phyloP scores from a whole-genome alignment of 2,888 invertebrate genomes.

The Troides oblongomaculatus region DNA sequence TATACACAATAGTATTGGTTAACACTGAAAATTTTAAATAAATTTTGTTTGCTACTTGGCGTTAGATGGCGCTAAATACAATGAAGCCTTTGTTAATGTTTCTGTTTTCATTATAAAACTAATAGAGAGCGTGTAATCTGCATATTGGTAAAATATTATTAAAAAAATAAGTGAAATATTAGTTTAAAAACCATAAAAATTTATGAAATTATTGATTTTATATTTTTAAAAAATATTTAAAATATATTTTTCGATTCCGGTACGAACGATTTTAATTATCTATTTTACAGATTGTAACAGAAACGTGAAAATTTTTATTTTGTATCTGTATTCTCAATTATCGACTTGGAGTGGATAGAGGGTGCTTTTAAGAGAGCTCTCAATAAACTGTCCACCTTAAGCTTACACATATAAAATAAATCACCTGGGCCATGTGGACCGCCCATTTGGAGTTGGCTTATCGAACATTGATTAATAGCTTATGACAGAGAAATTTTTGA shows the following conservation, averaged over 20 bases:
- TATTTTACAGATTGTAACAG: background rate
- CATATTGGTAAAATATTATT: background rate
- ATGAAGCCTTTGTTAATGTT: background rate
- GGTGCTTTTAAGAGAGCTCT: slow-evolving; percentile 21
- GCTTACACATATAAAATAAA: slow-evolving; percentile 63
- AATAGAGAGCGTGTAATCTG: slow-evolving; percentile 13
- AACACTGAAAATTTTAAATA: too few species aligned
- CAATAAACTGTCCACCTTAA: slow-evolving; percentile 30
- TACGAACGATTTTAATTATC: background rate
- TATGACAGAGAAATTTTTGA: slow-evolving; percentile 67
- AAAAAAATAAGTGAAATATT: too few species aligned
- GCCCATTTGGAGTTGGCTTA: slow-evolving; percentile 69
- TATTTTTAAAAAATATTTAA: too few species aligned
- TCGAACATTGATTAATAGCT: slow-evolving; percentile 74
- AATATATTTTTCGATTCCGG: too few species aligned
- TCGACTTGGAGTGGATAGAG: background rate
- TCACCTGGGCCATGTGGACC: slow-evolving; percentile 63
- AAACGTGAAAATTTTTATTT: background rate
- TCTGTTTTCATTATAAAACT: background rate
- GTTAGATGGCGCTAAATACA: slow-evolving; percentile 45
- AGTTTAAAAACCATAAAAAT: too few species aligned
- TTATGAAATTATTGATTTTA: too few species aligned
- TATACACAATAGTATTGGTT: too few species aligned
- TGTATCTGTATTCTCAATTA: background rate
- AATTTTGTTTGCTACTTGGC: slow-evolving; percentile 34